phyloP scores from a whole-genome alignment of 92 coral and sea anemone species.

The Phenganax subtilis region DNA sequence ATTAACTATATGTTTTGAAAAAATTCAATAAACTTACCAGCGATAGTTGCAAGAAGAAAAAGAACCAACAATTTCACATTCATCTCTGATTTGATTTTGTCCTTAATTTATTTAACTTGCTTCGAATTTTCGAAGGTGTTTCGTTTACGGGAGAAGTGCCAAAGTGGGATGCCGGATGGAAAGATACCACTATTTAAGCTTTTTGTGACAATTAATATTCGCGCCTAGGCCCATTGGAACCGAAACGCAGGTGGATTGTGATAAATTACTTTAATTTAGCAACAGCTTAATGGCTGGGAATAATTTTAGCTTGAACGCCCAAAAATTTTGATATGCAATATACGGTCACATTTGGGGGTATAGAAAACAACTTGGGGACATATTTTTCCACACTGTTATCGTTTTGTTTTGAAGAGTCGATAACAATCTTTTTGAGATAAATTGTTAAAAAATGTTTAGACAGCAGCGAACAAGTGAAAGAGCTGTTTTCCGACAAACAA shows the following conservation, averaged over 20 bases:
- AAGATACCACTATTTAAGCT: neutral
- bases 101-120: neutral
- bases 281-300: slow-evolving; percentile 8
- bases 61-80: neutral
- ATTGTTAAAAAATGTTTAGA: neutral
- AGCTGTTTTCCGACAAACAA: neutral
- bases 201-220: slow-evolving; percentile 6
- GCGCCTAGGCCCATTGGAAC: neutral
- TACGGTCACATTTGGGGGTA: slow-evolving; percentile 13
- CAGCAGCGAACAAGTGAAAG: neutral
- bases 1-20: neutral
- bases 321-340: neutral
- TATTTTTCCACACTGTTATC: too few species aligned
- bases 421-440: neutral
- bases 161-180: neutral
- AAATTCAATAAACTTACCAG: neutral
- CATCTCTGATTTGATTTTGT: neutral
- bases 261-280: slow-evolving; percentile 38
- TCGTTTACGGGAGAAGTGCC: neutral
- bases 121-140: neutral
- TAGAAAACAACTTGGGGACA: neutral
- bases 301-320: slow-evolving; percentile 17
- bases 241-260: slow-evolving; percentile 18
- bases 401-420: neutral
- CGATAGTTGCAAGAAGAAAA: neutral